Evolutionary conservation across 2,113 vertebrate genomes (phyloP).

Genomic region (Seriola dumerili): DNA sequence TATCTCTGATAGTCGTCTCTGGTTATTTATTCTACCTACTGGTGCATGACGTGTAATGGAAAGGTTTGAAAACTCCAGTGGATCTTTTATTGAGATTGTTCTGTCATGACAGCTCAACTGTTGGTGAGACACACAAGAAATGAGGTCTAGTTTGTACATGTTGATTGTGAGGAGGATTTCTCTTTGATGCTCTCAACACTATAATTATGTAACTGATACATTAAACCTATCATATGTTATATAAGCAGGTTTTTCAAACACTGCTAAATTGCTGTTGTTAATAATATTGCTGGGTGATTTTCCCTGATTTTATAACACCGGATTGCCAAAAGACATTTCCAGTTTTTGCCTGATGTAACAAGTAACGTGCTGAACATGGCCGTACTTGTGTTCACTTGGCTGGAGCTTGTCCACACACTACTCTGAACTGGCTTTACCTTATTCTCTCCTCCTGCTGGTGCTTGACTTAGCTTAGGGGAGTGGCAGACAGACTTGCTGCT

Average conservation of each 20-base stretch:
- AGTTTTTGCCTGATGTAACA: constrained; percentile 8
- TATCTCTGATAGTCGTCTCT: constrained; percentile 22
- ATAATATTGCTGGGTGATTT: constrained; percentile 11
- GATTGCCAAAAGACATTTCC: constrained; percentile 2
- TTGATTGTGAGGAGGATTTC: constrained; percentile 26
- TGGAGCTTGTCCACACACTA: constrained; percentile 1
- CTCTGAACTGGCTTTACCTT: constrained; percentile 49
- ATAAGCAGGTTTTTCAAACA: background rate
- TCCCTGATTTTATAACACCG: constrained; percentile 6
- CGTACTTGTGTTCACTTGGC: constrained; percentile 32
- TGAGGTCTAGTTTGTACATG: constrained; percentile 40
- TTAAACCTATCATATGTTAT: background rate
- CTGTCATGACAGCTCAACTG: constrained; percentile 47
- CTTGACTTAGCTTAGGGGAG: constrained; percentile 66
- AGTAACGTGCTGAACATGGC: constrained; percentile 14
- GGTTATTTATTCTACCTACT: constrained; percentile 49
- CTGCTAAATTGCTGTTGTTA: constrained; percentile 1
- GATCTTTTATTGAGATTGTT: constrained; percentile 49
- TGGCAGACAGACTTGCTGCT: constrained; percentile 52
- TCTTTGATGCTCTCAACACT: constrained; percentile 24
- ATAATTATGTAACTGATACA: constrained; percentile 43
- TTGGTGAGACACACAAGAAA: constrained; percentile 39
- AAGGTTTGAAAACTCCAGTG: constrained; percentile 58
- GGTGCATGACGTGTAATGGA: constrained; percentile 48
- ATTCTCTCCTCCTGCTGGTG: constrained; percentile 59